Base-by-base conservation (phyloP, 2,888 invertebrate genomes). In the Papilio gigon region DNA sequence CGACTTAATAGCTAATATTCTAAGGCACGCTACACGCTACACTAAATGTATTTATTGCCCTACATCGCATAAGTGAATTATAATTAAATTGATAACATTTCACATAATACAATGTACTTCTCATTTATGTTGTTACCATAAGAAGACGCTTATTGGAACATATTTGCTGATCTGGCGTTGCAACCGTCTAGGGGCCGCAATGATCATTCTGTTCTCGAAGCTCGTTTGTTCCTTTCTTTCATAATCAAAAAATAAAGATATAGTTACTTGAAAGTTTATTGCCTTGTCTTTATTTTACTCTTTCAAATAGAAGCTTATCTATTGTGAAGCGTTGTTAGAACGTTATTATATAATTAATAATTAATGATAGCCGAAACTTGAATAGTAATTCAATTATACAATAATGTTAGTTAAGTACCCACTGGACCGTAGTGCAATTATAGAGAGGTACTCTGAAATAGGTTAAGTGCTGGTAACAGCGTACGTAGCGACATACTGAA, bases 351-450 rank as follows among this genome's bases (percentile, higher is more conserved):
- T 27, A 22, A n/a, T 0, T 53, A 30, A 50, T 27, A 30, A 30
- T 17, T 30, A 4, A 30, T 30, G n/a, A 56, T 27, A 30, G 17
- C 27, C 30, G 30, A n/a, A 56, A 56, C 30, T 56, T 17, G 30
- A 56, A 4, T 17, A 30, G 14, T 5, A 6, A 25, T 56, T 56
- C 53, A 56, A 56, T 56, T 56, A 56, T 9, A 56, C 30, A 56
- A 56, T 56, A 56, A 56, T 4, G 53, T 56, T 30, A 56, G 30
- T 56, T 56, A 56, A 56, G 53, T 56, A 56, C 53, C 30, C 30
- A 56, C 30, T 56, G n/a, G 30, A 56, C 30, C 30, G 30, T 56
- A 56, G 53, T 56, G 53, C 53, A 56, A 56, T 56, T 56, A 56
- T 4, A 53, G 50, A 50, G 27, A 53, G 53, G 53, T 53, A 53